Evolutionary conservation across 2,888 invertebrate genomes (phyloP).

Genomic region (Dasypogon diadema): DNA sequence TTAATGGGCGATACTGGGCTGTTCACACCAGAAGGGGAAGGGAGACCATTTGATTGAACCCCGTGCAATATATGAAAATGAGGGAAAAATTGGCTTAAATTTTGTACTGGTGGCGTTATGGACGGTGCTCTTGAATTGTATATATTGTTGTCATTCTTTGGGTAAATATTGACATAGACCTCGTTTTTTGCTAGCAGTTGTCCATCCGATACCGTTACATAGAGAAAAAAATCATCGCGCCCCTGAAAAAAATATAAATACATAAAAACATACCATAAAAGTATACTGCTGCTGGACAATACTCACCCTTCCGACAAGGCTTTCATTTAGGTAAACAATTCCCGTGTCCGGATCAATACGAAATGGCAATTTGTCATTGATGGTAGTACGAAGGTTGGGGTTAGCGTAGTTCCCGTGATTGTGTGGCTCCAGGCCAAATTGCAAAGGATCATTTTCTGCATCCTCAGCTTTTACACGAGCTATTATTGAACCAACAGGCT

Average conservation of each 20-base stretch:
- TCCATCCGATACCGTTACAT: conserved; percentile 78
- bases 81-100: conserved; percentile 65
- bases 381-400: conserved; percentile 57
- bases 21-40: conserved; percentile 62
- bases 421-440: conserved; percentile 78
- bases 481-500: conserved; percentile 79
- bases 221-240: conserved; percentile 76
- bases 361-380: conserved; percentile 74
- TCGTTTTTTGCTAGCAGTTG: conserved; percentile 75
- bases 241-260: conserved; percentile 70
- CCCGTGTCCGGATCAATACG: conserved; percentile 81
- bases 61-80: conserved; percentile 66
- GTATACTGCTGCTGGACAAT: background rate
- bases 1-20: conserved; percentile 55
- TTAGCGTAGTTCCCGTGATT: conserved; percentile 62
- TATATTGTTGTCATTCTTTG: conserved; percentile 59
- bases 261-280: background rate
- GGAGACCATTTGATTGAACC: conserved; percentile 63
- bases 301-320: conserved; percentile 80
- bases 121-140: conserved; percentile 63
- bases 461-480: conserved; percentile 78
- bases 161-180: conserved; percentile 74
- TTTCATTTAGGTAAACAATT: conserved; percentile 83
- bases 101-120: conserved; percentile 64
- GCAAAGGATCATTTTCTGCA: conserved; percentile 74